A percentile compares a stretch with the other conserved stretches of the same genome.
phyloP scores from a whole-genome alignment of 2,888 invertebrate genomes.

The Ischnura elegans region DNA sequence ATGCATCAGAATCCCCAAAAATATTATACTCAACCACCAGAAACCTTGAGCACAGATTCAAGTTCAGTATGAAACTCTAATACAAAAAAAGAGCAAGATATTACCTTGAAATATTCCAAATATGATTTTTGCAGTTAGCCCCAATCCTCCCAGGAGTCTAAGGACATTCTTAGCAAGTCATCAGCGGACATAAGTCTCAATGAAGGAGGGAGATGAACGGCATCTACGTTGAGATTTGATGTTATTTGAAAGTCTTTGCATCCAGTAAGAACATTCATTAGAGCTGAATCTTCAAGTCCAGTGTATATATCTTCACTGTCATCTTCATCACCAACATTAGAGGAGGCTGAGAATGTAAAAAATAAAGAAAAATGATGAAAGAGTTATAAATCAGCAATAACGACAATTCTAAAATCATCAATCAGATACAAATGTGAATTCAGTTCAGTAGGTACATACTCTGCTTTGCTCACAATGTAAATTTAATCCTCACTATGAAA shows the following conservation, averaged over 20 bases:
- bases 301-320: neutral
- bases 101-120: neutral
- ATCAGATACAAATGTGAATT: too few species aligned
- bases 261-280: constrained; percentile 11
- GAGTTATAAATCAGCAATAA: too few species aligned
- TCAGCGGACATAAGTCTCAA: constrained; percentile 2
- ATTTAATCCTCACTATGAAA: too few species aligned
- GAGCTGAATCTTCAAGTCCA: constrained; percentile 25
- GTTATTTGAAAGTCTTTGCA: neutral
- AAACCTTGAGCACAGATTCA: too few species aligned
- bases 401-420: too few species aligned
- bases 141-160: constrained; percentile 8
- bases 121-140: neutral
- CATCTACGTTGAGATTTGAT: neutral
- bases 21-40: too few species aligned
- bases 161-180: neutral
- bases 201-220: neutral
- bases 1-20: too few species aligned
- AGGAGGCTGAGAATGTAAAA: neutral
- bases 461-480: too few species aligned
- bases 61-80: too few species aligned
- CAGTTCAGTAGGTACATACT: too few species aligned
- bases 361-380: neutral
- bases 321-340: neutral
- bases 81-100: too few species aligned